Percentiles rank a stretch among this genome's conserved stretches.
Evolutionary conservation across 2,797 vertebrate genomes (phyloP).

Genomic region (Rallus crepitans): DNA sequence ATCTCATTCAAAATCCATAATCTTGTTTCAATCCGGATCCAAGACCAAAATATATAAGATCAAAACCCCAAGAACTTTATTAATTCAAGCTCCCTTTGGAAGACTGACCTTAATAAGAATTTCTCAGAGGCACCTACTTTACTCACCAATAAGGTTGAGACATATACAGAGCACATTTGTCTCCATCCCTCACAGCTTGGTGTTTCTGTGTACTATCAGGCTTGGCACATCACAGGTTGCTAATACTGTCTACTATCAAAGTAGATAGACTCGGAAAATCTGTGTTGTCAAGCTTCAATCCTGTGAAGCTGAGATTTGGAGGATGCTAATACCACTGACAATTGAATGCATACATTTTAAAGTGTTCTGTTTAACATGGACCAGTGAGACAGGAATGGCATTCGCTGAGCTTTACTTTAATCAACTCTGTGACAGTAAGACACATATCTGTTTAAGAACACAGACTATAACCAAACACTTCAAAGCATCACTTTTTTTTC

Average conservation of each 20-base stretch:
- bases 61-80: not conserved
- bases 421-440: conserved; percentile 31
- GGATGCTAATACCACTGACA: not conserved
- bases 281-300: not conserved
- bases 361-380: not conserved
- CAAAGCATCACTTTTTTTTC: conserved; percentile 6
- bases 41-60: not conserved
- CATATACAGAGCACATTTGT: not conserved
- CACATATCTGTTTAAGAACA: conserved; percentile 1
- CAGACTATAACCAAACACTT: conserved; percentile 28
- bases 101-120: not conserved
- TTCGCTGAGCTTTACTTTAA: conserved; percentile 21
- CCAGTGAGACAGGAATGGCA: not conserved
- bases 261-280: not conserved
- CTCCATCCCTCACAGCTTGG: not conserved
- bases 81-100: not conserved
- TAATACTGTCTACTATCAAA: not conserved
- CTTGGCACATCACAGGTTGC: not conserved
- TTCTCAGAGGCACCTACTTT: not conserved
- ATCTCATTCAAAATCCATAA: not conserved
- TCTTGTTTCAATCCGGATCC: not conserved
- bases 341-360: not conserved
- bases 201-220: not conserved
- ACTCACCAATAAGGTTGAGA: no score
- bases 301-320: not conserved